These are phyloP conservation scores for Prorops nasuta DNA, from an alignment of 1,140 invertebrate genomes.

Conservation along the genomic window DNA sequence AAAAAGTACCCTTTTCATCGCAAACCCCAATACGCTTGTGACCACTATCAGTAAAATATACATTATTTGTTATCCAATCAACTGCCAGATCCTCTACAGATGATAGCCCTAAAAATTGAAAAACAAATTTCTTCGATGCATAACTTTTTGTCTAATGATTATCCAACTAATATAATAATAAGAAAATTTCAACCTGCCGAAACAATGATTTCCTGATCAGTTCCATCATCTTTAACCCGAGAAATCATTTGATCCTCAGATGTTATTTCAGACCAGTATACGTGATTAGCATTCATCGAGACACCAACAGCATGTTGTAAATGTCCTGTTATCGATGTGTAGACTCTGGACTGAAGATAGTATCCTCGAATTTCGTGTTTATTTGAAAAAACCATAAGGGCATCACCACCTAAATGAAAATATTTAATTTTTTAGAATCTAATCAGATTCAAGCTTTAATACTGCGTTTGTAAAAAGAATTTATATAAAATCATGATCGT, in stretches of 20 bases:
- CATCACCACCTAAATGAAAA: conserved; percentile 56
- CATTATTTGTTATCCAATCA: conserved; percentile 78
- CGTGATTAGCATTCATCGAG: conserved; percentile 62
- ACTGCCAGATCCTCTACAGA: conserved; percentile 74
- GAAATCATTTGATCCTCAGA: conserved; percentile 67
- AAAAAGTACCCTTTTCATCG: conserved; percentile 61
- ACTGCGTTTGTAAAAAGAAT: no score
- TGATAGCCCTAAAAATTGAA: conserved; percentile 61
- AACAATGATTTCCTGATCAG: conserved; percentile 58
- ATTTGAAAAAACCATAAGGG: conserved; percentile 65
- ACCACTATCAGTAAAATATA: conserved; percentile 78
- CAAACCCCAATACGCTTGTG: conserved; percentile 75
- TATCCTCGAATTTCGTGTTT: conserved; percentile 56
- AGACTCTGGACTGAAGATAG: conserved; percentile 51
- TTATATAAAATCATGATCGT: neutral
- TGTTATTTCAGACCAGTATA: conserved; percentile 76
- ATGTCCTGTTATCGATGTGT: conserved; percentile 52
- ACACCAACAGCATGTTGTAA: conserved; percentile 67
- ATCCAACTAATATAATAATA: neutral
- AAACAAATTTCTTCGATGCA: neutral
- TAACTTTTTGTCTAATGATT: neutral
- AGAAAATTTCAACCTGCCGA: conserved; percentile 43
- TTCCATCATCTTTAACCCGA: conserved; percentile 59
- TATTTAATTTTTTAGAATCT: neutral
- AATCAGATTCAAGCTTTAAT: no score